Evolutionary conservation across 37 sponge, comb jelly and placozoan species (phyloP), one percentile per base, ranked within the genome.

Genomic region (Bolinopsis microptera): DNA sequence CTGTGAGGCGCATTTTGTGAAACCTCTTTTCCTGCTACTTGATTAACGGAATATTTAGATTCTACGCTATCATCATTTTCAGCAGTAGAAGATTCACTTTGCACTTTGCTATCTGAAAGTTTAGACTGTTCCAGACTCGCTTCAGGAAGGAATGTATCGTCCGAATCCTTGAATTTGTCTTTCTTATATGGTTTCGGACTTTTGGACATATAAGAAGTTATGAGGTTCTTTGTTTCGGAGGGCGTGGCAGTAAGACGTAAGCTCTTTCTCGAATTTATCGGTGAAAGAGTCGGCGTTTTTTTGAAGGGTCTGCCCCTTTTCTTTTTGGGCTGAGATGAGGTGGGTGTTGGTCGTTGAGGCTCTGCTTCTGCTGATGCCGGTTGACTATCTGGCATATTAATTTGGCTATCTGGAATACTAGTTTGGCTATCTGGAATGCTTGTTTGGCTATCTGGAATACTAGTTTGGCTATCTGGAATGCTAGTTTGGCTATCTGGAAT

Each of bases 321-420:
- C 9, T 48, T 48, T 48, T 48, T 48, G 61, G 61, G 61, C 13
- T 48, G 5, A 13, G 61, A 48, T 18, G 61, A 48, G 9, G 5
- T 13, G 9, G 61, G 61, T n/a, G n/a, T n/a, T n/a, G n/a, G n/a
- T n/a, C n/a, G n/a, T n/a, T n/a, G n/a, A n/a, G n/a, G n/a, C n/a
- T n/a, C n/a, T n/a, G n/a, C 27, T 70, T 70, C 74, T 28, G 74
- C 27, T 18, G 27, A 24, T 1, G 33, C 3, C 35, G 80, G 80
- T 36, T 77, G 80, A 77, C 80, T 77, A 18, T 77, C 80, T 35
- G 80, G 80, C 1, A 77, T 34, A 34, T 36, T 34, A 35, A 35
- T 34, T 77, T 77, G 61, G 13, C 5, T 48, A 18, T 48, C 13
- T 48, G 61, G 61, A 18, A 13, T 18, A 13, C 13, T 48, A 5